Evolutionary conservation across 2,113 vertebrate species (phyloP).

Genomic region (Lichenostomus cassidix): DNA sequence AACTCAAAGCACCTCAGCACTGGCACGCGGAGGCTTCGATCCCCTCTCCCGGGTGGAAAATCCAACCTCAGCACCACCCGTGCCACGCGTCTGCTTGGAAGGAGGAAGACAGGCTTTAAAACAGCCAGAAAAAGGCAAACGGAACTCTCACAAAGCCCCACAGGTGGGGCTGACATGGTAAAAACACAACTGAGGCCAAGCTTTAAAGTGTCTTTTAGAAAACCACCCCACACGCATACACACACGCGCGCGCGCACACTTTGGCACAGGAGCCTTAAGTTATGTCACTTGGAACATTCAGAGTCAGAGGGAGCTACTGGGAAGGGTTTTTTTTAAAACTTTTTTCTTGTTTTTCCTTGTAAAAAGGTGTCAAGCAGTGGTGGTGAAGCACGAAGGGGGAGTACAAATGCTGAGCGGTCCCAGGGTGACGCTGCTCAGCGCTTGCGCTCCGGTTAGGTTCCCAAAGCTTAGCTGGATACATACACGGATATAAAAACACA

Average conservation of each 20-base stretch:
- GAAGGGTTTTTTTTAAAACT: too few species aligned
- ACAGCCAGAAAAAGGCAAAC: conserved; percentile 35
- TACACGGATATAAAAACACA: neutral
- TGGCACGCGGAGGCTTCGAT: neutral
- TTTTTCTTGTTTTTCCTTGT: neutral
- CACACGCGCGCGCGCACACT: neutral
- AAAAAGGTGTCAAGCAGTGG: conserved; percentile 39
- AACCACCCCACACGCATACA: neutral
- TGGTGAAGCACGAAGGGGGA: conserved; percentile 52
- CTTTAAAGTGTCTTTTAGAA: conserved; percentile 25
- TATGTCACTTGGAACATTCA: conserved; percentile 11
- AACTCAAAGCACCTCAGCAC: neutral
- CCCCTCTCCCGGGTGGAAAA: neutral
- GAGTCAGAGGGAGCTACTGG: conserved; percentile 15
- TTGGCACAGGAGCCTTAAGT: conserved; percentile 76
- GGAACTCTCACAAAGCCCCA: neutral
- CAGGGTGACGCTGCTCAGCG: neutral
- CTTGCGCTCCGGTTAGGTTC: neutral
- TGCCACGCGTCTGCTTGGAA: neutral
- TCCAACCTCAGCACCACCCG: neutral
- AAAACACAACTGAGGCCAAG: conserved; percentile 39
- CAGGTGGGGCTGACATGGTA: neutral
- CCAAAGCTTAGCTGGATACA: conserved; percentile 51
- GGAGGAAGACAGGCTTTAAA: neutral
- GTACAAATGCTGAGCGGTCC: conserved; percentile 17